Evolutionary conservation across 2,113 vertebrate genomes (phyloP).

Genomic region (Ageneiosus marmoratus): DNA sequence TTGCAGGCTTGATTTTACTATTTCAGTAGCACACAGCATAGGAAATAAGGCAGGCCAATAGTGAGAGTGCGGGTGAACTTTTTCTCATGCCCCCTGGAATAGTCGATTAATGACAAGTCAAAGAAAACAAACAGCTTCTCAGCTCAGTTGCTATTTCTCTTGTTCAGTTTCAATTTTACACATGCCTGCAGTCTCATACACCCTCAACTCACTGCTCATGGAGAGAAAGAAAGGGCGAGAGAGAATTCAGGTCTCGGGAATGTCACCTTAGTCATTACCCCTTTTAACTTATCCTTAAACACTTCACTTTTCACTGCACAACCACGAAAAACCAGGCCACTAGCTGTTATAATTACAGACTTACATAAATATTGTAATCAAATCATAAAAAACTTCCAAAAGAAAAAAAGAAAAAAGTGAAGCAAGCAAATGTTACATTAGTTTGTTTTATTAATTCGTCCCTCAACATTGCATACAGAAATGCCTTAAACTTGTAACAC

Average conservation of each 20-base stretch:
- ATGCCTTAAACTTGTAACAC: not conserved
- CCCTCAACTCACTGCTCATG: not conserved
- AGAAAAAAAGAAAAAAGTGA: not conserved
- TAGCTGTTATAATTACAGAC: not conserved
- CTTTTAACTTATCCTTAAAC: not conserved
- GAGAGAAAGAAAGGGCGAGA: not conserved
- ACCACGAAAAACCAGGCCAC: not conserved
- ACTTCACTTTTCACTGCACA: not conserved
- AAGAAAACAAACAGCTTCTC: not conserved
- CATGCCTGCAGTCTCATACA: not conserved
- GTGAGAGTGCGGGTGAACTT: not conserved
- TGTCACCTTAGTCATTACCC: not conserved
- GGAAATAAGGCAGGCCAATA: not conserved
- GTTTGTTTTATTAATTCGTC: not conserved
- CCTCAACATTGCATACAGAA: not conserved
- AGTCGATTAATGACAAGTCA: slow-evolving; percentile 9
- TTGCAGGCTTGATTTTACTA: not conserved
- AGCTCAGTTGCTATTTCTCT: not conserved
- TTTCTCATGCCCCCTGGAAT: slow-evolving; percentile 4
- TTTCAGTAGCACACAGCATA: not conserved
- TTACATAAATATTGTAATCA: not conserved
- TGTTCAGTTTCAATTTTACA: not conserved
- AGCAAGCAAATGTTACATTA: not conserved
- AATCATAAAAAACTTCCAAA: not conserved
- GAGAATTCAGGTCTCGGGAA: not conserved